These are phyloP conservation scores for Salvelinus namaycush DNA, from an alignment of 2,113 vertebrate genomes.

Conservation along the genomic window DNA sequence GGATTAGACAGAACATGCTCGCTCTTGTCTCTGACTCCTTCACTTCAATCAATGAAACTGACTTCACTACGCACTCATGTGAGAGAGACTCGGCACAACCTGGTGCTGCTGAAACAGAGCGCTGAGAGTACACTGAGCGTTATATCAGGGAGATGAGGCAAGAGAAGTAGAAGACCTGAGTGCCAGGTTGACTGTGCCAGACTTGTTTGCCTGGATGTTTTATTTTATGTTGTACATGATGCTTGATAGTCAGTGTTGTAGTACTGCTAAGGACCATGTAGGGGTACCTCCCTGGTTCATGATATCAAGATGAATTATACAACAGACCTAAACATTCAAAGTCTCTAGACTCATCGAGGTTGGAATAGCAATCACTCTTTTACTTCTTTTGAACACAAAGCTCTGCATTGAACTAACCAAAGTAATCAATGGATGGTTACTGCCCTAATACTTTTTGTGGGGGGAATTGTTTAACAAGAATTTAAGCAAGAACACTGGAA, in stretches of 20 bases:
- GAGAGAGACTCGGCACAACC: neutral
- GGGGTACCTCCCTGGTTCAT: neutral
- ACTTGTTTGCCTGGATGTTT: neutral
- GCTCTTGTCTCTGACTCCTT: conserved; percentile 52
- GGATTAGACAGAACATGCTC: conserved; percentile 68
- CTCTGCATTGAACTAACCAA: conserved; percentile 3
- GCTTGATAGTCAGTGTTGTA: neutral
- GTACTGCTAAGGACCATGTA: neutral
- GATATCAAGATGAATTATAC: neutral
- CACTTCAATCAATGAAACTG: conserved; percentile 64
- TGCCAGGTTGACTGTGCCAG: neutral
- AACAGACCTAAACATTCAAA: neutral
- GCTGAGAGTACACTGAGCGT: neutral
- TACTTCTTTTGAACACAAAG: neutral
- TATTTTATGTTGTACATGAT: neutral
- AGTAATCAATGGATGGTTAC: neutral
- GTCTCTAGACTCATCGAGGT: neutral
- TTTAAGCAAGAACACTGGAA: too few species aligned
- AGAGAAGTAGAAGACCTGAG: neutral
- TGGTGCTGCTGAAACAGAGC: conserved; percentile 16
- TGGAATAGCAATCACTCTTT: neutral
- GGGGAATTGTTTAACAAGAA: too few species aligned
- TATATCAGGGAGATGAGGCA: conserved; percentile 9
- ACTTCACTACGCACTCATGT: conserved; percentile 42
- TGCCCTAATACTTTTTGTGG: too few species aligned